Base-by-base conservation (phyloP, 2,797 vertebrate species). In the Pampus argenteus region DNA sequence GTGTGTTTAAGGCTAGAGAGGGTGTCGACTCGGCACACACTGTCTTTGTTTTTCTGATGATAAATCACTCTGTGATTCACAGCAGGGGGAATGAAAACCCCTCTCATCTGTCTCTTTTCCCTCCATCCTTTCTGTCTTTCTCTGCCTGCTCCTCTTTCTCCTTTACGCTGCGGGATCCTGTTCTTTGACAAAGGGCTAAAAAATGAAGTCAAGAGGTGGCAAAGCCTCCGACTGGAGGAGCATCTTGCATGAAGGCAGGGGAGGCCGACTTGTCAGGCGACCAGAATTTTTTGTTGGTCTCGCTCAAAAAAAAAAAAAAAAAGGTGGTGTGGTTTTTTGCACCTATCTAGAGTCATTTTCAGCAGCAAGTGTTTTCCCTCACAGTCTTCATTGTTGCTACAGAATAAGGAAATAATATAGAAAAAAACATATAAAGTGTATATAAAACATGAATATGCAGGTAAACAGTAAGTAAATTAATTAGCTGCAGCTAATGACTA, bases 151-250 rank as follows among this genome's bases (percentile, higher is more conserved):
- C 61, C 69, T 81, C 67, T 67, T 73, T 81, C 86, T 87, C 86
- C 80, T 86, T 78, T 52, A 64, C 83, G 0, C 82, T 1, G 73
- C 71, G 7, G 86, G 86, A 64, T 29, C 2, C 67, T 79, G 74
- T 57, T 81, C 74, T 82, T 66, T 89, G 78, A 92, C 88, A 86
- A 92, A 85, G 73, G 82, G 71, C 70, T 84, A 81, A 91, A 90
- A 90, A 91, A 89, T 89, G 86, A 74, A 89, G 83, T 87, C 88
- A 81, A 89, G 84, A 89, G 87, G 84, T 61, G 76, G 80, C 74
- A 57, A 47, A 50, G 77, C 75, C 38, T 85, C 89, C 52, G 10
- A 74, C 84, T 48, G 83, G 69, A 80, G 18, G 65, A 84, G 82
- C 85, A 86, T 87, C 87, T 85, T 86, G 82, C 78, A 78, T 5